phyloP scores from a whole-genome alignment of 2,797 vertebrate species.

The Molossus alvarezi region DNA sequence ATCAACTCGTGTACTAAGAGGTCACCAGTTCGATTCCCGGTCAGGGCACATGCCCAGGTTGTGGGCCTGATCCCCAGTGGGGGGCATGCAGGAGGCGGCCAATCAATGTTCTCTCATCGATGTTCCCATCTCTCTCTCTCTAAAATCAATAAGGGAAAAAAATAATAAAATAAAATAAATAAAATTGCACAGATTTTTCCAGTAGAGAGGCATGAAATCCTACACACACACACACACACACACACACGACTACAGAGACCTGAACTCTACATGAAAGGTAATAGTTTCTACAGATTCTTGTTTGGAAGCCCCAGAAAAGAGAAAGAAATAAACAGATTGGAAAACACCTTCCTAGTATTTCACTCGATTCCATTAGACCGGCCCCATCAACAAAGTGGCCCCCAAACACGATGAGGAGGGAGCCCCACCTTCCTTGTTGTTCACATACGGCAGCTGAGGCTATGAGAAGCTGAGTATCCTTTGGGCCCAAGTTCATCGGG shows the following conservation, averaged over 20 bases:
- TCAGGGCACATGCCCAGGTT: no score
- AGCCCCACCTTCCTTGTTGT: no score
- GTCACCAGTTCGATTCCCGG: no score
- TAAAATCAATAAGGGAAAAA: no score
- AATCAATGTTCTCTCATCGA: no score
- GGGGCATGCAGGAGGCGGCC: no score
- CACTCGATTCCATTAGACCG: neutral
- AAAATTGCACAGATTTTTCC: neutral
- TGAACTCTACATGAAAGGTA: neutral
- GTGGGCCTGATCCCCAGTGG: no score
- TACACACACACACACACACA: neutral
- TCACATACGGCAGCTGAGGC: neutral
- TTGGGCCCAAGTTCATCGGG: neutral
- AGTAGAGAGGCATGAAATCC: neutral
- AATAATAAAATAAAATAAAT: neutral
- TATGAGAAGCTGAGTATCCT: neutral
- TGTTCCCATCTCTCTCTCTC: no score
- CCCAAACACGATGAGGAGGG: neutral
- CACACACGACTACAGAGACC: neutral
- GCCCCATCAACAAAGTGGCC: neutral
- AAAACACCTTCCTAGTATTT: neutral
- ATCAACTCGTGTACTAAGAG: no score
- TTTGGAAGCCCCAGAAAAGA: neutral
- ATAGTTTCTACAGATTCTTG: neutral
- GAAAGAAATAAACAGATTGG: neutral